phyloP scores from a whole-genome alignment of 30 jellyfish, hydroid and myxozoan genomes.

The Aurelia sp. region DNA sequence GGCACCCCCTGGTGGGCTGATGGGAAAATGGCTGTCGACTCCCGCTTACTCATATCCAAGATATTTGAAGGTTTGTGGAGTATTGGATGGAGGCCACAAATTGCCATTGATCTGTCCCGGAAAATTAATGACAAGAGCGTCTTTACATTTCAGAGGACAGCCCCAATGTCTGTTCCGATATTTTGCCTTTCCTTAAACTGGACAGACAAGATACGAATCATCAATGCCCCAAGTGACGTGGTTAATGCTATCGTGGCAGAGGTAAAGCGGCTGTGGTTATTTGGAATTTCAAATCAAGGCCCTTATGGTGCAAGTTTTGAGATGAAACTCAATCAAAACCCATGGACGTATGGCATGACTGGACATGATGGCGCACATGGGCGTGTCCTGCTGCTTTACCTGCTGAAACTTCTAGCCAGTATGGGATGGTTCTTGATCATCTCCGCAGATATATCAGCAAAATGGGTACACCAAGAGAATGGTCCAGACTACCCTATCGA shows the following conservation, averaged over 20 bases:
- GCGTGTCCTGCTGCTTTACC: slow-evolving; percentile 35
- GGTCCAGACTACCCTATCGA: slow-evolving; percentile 73
- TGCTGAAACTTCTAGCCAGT: slow-evolving; percentile 29
- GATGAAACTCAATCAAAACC: slow-evolving; percentile 55
- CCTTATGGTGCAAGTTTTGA: slow-evolving; percentile 3
- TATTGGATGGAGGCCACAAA: slow-evolving; percentile 51
- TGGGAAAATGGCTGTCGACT: slow-evolving; percentile 37
- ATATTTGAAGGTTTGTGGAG: slow-evolving; percentile 42
- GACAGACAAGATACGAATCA: slow-evolving; percentile 44
- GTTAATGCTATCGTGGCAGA: slow-evolving; percentile 8
- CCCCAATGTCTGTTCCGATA: slow-evolving; percentile 44
- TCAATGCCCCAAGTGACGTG: slow-evolving; percentile 64
- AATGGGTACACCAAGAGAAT: slow-evolving; percentile 40
- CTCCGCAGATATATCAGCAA: slow-evolving; percentile 80
- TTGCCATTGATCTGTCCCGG: slow-evolving; percentile 57
- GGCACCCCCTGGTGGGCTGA: slow-evolving; percentile 76
- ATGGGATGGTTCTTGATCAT: slow-evolving; percentile 67
- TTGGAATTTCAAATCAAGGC: slow-evolving; percentile 20
- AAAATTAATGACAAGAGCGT: slow-evolving; percentile 36
- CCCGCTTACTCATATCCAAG: slow-evolving; percentile 47
- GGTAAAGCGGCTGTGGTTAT: slow-evolving; percentile 45
- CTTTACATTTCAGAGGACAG: slow-evolving; percentile 36
- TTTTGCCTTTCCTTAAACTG: slow-evolving; percentile 45
- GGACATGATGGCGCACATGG: slow-evolving; percentile 68
- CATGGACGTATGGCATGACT: slow-evolving; percentile 40